A percentile compares a stretch with the other conserved stretches of the same genome.
phyloP scores from a whole-genome alignment of 2,797 vertebrate genomes.

The Acipenser oxyrinchus region DNA sequence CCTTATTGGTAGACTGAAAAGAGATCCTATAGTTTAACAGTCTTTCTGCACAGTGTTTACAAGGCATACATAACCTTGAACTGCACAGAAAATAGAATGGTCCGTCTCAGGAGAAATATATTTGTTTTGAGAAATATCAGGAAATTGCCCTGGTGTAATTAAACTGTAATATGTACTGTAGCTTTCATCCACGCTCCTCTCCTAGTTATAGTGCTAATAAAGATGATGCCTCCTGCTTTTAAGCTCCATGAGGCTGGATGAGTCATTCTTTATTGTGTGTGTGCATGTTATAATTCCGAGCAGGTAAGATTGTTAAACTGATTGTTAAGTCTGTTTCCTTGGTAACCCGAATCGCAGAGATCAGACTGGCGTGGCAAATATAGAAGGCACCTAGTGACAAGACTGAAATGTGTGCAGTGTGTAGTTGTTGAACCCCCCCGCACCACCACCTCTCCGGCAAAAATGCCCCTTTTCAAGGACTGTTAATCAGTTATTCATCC shows the following conservation, averaged over 20 bases:
- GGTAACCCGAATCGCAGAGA: slow-evolving; percentile 24
- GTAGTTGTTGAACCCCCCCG: no score
- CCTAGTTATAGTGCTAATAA: slow-evolving; percentile 11
- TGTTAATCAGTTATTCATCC: no score
- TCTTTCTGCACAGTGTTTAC: no score
- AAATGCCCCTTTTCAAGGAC: no score
- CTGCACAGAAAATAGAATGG: no score
- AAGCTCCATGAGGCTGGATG: slow-evolving; percentile 2
- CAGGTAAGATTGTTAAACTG: slow-evolving; percentile 29
- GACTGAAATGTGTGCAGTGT: no score
- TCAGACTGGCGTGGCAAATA: slow-evolving; percentile 1
- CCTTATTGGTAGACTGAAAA: no score
- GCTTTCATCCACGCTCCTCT: slow-evolving; percentile 4
- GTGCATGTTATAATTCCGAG: slow-evolving; percentile 3
- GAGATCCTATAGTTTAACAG: no score
- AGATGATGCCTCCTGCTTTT: slow-evolving; percentile 5
- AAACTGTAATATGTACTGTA: background rate
- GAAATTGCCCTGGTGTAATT: background rate
- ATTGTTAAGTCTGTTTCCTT: slow-evolving; percentile 49
- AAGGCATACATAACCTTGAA: no score
- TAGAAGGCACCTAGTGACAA: no score
- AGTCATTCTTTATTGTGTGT: slow-evolving; percentile 19
- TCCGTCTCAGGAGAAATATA: background rate
- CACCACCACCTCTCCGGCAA: no score
- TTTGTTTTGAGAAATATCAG: background rate